Conservation (phyloP, 2,113 vertebrate genomes). For the Desmodus rotundus region DNA sequence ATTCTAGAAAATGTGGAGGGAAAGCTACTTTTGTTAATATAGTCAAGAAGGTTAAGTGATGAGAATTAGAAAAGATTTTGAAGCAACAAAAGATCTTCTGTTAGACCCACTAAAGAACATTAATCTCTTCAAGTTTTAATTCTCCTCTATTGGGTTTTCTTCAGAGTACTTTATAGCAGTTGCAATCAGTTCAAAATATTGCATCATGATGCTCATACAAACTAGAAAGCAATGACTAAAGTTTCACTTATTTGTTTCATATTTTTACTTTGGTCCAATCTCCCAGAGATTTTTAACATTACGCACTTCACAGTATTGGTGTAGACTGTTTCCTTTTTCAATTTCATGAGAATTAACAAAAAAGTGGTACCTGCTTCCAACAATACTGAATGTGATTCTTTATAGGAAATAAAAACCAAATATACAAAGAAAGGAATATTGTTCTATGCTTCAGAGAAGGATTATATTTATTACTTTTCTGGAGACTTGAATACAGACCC, state of each 20-base stretch:
- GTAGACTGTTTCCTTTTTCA: background rate
- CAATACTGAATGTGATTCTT: background rate
- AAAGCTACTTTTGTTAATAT: conserved; percentile 67
- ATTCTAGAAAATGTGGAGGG: conserved; percentile 43
- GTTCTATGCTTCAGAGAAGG: conserved; percentile 14
- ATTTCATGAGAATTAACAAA: conserved; percentile 38
- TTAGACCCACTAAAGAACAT: conserved; percentile 73
- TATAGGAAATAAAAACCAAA: conserved; percentile 10
- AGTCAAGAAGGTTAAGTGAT: conserved; percentile 71
- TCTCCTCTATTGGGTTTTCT: conserved; percentile 76
- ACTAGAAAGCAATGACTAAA: conserved; percentile 47
- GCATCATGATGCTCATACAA: conserved; percentile 64
- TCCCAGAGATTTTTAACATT: conserved; percentile 29
- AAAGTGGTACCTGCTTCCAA: background rate
- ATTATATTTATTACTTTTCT: background rate
- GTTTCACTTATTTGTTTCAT: conserved; percentile 51
- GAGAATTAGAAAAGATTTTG: conserved; percentile 71
- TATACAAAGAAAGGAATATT: background rate
- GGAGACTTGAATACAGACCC: background rate
- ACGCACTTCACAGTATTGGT: conserved; percentile 3
- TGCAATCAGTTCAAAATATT: conserved; percentile 75
- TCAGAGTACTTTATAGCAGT: conserved; percentile 71
- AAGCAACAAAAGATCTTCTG: conserved; percentile 70
- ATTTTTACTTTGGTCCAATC: conserved; percentile 32
- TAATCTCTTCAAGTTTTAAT: conserved; percentile 76